Percentiles rank a stretch among this genome's conserved stretches.
Conservation (phyloP, 2,113 vertebrate genomes). For the Sminthopsis crassicaudata region DNA sequence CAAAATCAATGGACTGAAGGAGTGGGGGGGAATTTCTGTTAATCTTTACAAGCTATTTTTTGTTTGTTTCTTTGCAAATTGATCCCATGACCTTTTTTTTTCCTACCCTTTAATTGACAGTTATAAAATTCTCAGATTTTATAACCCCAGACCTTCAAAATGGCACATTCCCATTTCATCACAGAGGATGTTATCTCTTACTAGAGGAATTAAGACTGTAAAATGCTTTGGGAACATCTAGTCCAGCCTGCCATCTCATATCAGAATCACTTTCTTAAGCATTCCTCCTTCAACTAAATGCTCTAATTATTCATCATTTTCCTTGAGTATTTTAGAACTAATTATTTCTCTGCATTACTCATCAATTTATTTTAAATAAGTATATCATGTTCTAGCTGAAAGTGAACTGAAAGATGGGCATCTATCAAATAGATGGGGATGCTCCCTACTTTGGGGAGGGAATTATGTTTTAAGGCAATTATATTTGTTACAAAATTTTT, state of each 20-base stretch:
- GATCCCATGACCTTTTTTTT: neutral
- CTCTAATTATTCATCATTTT: neutral
- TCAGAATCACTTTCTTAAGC: neutral
- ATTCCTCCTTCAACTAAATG: neutral
- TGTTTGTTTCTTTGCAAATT: neutral
- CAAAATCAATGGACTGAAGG: slow-evolving; percentile 9
- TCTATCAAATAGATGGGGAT: neutral
- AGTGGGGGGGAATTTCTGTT: neutral
- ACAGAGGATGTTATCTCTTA: neutral
- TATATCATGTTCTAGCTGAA: neutral
- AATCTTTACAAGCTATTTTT: neutral
- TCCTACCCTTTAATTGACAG: neutral
- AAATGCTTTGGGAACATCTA: neutral
- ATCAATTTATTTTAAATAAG: neutral
- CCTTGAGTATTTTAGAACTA: neutral
- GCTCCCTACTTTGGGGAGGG: neutral
- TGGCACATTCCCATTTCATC: neutral
- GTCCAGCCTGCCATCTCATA: neutral
- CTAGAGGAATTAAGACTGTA: neutral
- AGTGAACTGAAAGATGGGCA: neutral
- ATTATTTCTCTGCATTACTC: neutral
- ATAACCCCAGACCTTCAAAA: neutral
- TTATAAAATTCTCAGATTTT: neutral
- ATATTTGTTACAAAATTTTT: neutral
- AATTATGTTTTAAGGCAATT: neutral